Evolutionary conservation across 2,888 invertebrate genomes (phyloP).

Genomic region (Erebia aethiops): DNA sequence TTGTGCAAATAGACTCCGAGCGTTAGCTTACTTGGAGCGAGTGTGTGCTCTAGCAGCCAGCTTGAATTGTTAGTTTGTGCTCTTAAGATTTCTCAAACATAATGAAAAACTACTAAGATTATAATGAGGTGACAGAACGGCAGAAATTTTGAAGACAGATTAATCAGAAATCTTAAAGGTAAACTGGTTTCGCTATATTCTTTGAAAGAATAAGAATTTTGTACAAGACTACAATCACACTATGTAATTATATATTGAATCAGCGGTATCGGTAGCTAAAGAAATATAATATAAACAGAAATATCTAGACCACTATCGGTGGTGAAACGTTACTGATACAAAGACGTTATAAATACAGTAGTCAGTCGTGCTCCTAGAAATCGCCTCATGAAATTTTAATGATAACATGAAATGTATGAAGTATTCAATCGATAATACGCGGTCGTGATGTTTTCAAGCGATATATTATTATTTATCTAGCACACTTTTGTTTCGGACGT

Average conservation of each 20-base stretch:
- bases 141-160: too few relatives aligned
- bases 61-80: conserved; percentile 3
- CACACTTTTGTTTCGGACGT: conserved; percentile 37
- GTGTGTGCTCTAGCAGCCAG: conserved; percentile 25
- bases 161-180: not conserved
- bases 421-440: conserved; percentile 47
- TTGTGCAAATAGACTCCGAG: conserved; percentile 37
- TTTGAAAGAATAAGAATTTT: too few relatives aligned
- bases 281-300: not conserved
- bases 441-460: conserved; percentile 45
- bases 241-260: too few relatives aligned
- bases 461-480: conserved; percentile 39
- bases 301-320: conserved; percentile 12
- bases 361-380: conserved; percentile 41
- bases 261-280: too few relatives aligned
- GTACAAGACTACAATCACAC: too few relatives aligned
- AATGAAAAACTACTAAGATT: not conserved
- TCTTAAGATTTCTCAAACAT: conserved; percentile 5
- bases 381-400: conserved; percentile 55
- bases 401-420: conserved; percentile 47
- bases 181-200: not conserved
- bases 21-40: conserved; percentile 32
- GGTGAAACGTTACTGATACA: conserved; percentile 19
- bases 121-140: not conserved
- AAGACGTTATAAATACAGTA: conserved; percentile 35